Evolutionary conservation across 2,888 invertebrate genomes (phyloP).

Genomic region (Leptinotarsa juncta): DNA sequence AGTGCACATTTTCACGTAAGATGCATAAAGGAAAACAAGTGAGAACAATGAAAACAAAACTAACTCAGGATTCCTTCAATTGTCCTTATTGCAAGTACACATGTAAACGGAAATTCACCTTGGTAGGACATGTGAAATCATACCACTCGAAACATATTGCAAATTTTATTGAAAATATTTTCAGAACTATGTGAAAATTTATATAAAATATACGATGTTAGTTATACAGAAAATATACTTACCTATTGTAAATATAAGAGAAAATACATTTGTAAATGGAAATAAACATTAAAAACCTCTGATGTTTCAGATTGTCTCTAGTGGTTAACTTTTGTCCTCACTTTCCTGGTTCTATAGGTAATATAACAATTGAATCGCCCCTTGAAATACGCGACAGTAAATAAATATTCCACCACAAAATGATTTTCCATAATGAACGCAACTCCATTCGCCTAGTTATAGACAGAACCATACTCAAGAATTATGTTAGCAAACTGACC

Average conservation of each 20-base stretch:
- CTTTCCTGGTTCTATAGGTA: too few species aligned
- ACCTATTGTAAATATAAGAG: not conserved
- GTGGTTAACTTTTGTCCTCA: too few species aligned
- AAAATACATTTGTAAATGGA: too few species aligned
- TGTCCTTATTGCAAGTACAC: slow-evolving; percentile 42
- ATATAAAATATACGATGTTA: not conserved
- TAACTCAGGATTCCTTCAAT: slow-evolving; percentile 28
- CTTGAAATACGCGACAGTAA: too few species aligned
- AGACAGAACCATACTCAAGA: too few species aligned
- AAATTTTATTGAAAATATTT: slow-evolving; percentile 39
- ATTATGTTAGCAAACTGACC: too few species aligned
- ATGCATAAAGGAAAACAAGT: slow-evolving; percentile 18
- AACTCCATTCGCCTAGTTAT: too few species aligned
- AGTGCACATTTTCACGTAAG: not conserved
- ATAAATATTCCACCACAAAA: too few species aligned
- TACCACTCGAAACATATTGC: slow-evolving; percentile 40
- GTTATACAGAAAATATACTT: not conserved
- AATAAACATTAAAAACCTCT: too few species aligned
- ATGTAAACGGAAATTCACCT: slow-evolving; percentile 40
- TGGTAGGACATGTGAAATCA: slow-evolving; percentile 42
- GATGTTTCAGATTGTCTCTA: too few species aligned
- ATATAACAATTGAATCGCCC: too few species aligned
- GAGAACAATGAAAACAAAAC: not conserved
- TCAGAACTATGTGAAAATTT: slow-evolving; percentile 31
- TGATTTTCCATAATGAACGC: too few species aligned